phyloP scores from a whole-genome alignment of 2,888 invertebrate genomes.

The Rhagonycha fulva region DNA sequence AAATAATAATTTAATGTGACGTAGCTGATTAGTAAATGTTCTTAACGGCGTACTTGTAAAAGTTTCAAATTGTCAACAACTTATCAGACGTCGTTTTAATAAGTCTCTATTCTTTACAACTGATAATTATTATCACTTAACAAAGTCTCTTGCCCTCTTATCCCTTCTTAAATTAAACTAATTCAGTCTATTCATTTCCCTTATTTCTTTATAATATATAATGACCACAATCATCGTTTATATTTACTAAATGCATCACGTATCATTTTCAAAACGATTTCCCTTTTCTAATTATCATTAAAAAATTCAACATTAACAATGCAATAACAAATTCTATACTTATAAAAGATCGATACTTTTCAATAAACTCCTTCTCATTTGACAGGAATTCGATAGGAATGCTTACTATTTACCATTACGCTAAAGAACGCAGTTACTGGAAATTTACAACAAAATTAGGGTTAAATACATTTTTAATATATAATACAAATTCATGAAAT shows the following conservation, averaged over 20 bases:
- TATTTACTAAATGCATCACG: background rate
- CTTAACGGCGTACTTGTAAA: background rate
- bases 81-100: constrained; percentile 8
- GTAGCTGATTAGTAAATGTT: background rate
- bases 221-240: background rate
- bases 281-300: background rate
- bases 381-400: background rate
- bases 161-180: background rate
- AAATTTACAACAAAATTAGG: background rate
- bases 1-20: background rate
- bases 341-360: background rate
- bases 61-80: constrained; percentile 6
- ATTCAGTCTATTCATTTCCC: background rate
- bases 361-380: background rate
- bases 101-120: constrained; percentile 11
- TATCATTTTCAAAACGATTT: background rate
- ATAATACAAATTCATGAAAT: background rate
- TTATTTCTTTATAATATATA: background rate
- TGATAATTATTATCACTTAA: constrained; percentile 7
- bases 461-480: too few species aligned
- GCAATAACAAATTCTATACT: background rate
- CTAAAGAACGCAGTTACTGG: background rate
- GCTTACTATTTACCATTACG: background rate
- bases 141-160: background rate
- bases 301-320: background rate